Base-by-base conservation (phyloP, 2,113 vertebrate species). In the Xenopus borealis region DNA sequence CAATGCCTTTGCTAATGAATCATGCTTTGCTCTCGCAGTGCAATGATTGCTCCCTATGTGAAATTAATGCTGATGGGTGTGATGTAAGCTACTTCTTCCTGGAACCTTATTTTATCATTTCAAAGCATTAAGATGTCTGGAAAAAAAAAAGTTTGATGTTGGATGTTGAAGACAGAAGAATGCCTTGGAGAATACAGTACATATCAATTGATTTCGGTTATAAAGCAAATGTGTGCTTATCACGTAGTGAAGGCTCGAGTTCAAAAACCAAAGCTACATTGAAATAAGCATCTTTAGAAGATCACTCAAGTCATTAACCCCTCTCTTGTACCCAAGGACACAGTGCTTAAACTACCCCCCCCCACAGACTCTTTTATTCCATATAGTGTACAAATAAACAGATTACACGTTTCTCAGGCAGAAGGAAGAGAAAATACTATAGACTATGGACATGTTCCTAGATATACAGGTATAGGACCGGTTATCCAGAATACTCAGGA, bases 121-220 rank as follows among this genome's bases (percentile, higher is more conserved):
- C 18, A 53, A 58, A 62, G 59, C 67, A 76, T 76, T 76, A 70
- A 76, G 59, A 64, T 45, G 67, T 63, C 73, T 75, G 66, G 47
- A 50, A 50, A 50, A 50, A n/a, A 50, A 44, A 75, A 61, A 75
- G 63, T 74, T 74, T 74, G 64, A 74, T 66, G 72, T 67, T 13
- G 62, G 71, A 72, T 65, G 27, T 23, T 45, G 50, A 72, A 72
- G 71, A 66, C 72, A 61, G 63, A 16, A 61, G 63, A 46, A 67
- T 66, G n/a, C 53, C 64, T 50, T 30, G 12, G 72, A 61, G 64
- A 23, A 52, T 62, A 62, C 65, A 68, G 59, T 67, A 75, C 40
- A 67, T 74, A 74, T 62, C 72, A 68, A 75, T 62, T 55, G 44
- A 67, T 68, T 27, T 52, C 0, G 4, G 44, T 75, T 68, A 62